Conservation (phyloP, 2,888 invertebrate genomes). For the Brenthis daphne region DNA sequence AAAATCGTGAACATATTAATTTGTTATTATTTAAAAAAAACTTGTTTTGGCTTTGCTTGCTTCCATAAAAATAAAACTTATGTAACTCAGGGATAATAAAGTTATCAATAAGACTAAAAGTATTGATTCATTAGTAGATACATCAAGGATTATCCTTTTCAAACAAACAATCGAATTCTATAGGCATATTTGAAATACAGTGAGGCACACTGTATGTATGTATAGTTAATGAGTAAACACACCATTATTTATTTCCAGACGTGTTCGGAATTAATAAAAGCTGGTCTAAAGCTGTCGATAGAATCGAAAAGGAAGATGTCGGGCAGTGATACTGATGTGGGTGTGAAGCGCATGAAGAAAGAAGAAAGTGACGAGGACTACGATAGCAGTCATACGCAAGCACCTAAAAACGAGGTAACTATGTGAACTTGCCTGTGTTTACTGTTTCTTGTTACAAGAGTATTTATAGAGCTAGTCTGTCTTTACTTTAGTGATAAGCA, state of each 20-base stretch:
- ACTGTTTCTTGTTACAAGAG: background rate
- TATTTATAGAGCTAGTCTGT: background rate
- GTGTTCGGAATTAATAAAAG: constrained; percentile 95
- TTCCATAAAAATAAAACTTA: no score
- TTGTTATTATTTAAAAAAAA: no score
- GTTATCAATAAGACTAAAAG: background rate
- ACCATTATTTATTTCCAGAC: constrained; percentile 80
- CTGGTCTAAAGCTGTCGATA: constrained; percentile 93
- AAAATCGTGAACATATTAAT: constrained; percentile 15
- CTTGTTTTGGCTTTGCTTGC: no score
- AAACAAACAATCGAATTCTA: background rate
- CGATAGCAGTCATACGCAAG: constrained; percentile 78
- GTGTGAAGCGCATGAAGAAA: constrained; percentile 76
- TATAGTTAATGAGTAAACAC: no score
- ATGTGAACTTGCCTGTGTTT: no score
- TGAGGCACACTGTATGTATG: no score
- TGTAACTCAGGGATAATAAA: no score
- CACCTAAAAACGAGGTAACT: constrained; percentile 78
- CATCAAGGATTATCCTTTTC: no score
- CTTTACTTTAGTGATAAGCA: background rate
- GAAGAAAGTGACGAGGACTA: constrained; percentile 85
- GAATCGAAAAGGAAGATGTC: constrained; percentile 92
- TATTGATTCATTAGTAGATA: background rate
- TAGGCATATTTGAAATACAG: background rate
- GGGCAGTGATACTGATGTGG: constrained; percentile 82